Evolutionary conservation across 2,888 invertebrate genomes (phyloP).

Genomic region (Ormyrus pomaceus): DNA sequence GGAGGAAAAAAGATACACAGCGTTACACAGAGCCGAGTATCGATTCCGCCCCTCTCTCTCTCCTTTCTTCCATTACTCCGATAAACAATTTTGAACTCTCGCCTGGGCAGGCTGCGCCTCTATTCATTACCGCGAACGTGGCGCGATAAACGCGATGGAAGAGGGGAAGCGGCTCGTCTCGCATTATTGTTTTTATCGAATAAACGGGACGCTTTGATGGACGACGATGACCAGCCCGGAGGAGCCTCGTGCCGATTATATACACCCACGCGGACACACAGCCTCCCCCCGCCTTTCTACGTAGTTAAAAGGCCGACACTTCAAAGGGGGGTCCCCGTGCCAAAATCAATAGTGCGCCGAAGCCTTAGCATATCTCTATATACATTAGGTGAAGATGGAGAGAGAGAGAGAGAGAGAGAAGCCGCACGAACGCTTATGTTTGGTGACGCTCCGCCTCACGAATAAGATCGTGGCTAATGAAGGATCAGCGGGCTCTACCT

Average conservation of each 20-base stretch:
- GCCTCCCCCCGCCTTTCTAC: slow-evolving; percentile 4
- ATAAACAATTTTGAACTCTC: slow-evolving; percentile 29
- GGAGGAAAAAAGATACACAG: no score
- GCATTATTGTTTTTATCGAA: slow-evolving; percentile 32
- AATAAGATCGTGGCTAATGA: slow-evolving; percentile 60
- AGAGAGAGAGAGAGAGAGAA: background rate
- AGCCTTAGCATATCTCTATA: slow-evolving; percentile 22
- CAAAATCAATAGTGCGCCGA: slow-evolving; percentile 59
- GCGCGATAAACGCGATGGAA: background rate
- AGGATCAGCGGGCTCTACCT: slow-evolving; percentile 20
- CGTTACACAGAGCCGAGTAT: background rate
- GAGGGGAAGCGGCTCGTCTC: background rate
- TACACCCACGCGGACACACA: slow-evolving; percentile 21
- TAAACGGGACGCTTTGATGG: slow-evolving; percentile 1
- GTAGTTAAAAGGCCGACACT: slow-evolving; percentile 53
- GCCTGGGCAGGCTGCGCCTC: slow-evolving; percentile 2
- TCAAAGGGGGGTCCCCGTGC: slow-evolving; percentile 56
- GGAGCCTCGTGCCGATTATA: slow-evolving; percentile 5
- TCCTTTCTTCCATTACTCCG: background rate
- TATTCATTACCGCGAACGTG: background rate
- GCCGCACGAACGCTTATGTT: background rate
- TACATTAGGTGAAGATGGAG: background rate
- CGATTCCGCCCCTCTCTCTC: background rate
- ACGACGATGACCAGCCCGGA: no score
- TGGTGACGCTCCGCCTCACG: slow-evolving; percentile 28